Evolutionary conservation across 2,113 vertebrate genomes (phyloP).

Genomic region (Phrynocephalus versicolor): DNA sequence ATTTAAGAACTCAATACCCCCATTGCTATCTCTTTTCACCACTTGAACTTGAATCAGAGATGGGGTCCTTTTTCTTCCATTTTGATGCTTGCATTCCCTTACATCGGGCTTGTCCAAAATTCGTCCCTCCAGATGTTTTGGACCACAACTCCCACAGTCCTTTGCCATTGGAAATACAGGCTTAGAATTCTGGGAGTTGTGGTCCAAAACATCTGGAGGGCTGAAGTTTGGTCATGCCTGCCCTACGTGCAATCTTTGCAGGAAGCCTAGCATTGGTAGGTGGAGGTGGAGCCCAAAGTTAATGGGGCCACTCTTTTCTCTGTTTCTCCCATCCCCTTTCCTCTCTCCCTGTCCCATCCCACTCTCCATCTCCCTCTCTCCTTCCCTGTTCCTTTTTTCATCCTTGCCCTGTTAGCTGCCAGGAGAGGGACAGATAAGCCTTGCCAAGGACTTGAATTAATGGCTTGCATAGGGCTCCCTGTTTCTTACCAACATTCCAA

Average conservation of each 20-base stretch:
- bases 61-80: neutral
- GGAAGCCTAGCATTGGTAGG: neutral
- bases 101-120: no score
- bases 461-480: neutral
- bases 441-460: neutral
- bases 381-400: neutral
- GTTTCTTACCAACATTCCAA: neutral
- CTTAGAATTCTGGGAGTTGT: no score
- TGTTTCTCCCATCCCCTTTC: neutral
- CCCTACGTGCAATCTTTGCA: neutral
- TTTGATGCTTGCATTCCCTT: neutral
- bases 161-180: no score
- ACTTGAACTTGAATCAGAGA: neutral
- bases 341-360: neutral
- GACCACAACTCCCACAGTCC: no score
- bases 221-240: no score
- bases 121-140: no score
- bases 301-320: neutral
- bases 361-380: neutral
- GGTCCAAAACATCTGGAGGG: no score
- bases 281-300: neutral
- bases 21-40: neutral
- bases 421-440: neutral
- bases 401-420: neutral
- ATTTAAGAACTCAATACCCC: no score